Conservation (phyloP, 1,140 invertebrate species). For the Rhopalosiphum padi region DNA sequence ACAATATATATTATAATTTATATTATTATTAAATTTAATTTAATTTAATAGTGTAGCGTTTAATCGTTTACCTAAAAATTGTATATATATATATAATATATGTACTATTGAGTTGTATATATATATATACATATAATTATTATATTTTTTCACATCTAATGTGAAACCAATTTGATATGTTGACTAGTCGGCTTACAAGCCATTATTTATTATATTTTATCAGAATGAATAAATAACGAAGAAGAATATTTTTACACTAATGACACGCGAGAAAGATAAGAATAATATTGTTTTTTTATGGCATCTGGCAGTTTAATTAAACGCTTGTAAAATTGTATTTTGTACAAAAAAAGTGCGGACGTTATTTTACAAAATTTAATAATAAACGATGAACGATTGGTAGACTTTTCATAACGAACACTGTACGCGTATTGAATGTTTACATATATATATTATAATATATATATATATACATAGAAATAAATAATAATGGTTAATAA, state of each 20-base stretch:
- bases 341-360: not conserved
- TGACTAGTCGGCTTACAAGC: not conserved
- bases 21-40: too few relatives aligned
- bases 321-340: not conserved
- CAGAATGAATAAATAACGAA: not conserved
- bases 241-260: constrained; percentile 1
- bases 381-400: not conserved
- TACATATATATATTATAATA: not conserved
- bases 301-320: not conserved
- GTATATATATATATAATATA: not conserved
- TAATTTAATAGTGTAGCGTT: not conserved
- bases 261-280: not conserved
- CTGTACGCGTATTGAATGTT: not conserved
- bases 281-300: not conserved
- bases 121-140: not conserved
- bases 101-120: not conserved
- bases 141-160: not conserved
- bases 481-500: not conserved
- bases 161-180: not conserved
- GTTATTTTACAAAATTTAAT: not conserved
- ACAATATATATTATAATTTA: too few relatives aligned
- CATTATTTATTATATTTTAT: not conserved
- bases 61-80: not conserved
- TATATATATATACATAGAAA: not conserved
- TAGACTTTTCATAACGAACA: not conserved